phyloP scores from a whole-genome alignment of 2,797 vertebrate genomes.

The Lithobates sylvaticus region DNA sequence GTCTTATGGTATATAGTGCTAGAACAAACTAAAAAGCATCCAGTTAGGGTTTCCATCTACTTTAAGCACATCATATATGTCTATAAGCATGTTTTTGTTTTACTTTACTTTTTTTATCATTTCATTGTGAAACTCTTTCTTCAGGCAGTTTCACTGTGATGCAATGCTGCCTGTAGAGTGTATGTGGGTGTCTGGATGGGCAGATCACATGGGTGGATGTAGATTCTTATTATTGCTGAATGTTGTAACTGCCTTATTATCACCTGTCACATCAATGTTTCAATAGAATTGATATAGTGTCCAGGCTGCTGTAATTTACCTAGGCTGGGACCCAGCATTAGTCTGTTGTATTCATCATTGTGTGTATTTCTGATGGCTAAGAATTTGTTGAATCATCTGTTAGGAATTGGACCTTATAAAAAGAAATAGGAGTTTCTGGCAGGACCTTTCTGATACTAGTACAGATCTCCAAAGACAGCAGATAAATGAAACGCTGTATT shows the following conservation, averaged over 20 bases:
- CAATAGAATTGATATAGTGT: not conserved
- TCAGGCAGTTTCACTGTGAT: not conserved
- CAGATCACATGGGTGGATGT: conserved; percentile 7
- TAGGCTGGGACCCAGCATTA: not conserved
- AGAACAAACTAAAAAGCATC: no score
- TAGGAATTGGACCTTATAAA: no score
- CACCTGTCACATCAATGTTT: not conserved
- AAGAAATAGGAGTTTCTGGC: no score
- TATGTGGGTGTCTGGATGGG: conserved; percentile 9
- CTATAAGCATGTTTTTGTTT: not conserved
- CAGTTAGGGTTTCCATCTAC: no score
- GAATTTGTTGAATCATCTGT: no score
- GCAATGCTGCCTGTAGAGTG: not conserved
- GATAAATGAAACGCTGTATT: no score
- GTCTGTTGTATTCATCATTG: not conserved
- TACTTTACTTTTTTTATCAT: not conserved
- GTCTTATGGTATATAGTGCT: no score
- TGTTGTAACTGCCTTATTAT: not conserved
- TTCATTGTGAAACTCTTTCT: not conserved
- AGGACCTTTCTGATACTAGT: no score
- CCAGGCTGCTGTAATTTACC: not conserved
- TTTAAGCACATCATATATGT: no score
- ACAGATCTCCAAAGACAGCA: no score
- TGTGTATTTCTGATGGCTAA: not conserved
- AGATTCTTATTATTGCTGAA: not conserved